These are phyloP conservation scores for Sipha maydis DNA, from an alignment of 2,888 invertebrate genomes.

Conservation along the genomic window DNA sequence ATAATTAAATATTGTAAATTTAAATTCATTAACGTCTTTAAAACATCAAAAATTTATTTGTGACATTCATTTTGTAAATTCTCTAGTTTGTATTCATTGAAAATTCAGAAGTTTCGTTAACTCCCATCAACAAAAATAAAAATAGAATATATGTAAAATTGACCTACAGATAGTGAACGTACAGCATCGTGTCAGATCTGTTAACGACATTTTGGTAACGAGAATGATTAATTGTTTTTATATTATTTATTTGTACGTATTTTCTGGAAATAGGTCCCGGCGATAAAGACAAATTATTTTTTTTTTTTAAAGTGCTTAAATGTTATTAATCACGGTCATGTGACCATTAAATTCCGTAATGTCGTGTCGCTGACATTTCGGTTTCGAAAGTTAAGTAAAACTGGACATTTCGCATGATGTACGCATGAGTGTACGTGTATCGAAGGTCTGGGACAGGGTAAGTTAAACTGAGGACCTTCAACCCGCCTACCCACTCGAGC, in stretches of 20 bases:
- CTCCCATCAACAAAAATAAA: neutral
- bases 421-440: constrained; percentile 13
- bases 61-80: neutral
- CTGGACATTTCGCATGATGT: constrained; percentile 39
- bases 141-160: constrained; percentile 18
- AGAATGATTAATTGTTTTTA: constrained; percentile 43
- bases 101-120: neutral
- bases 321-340: constrained; percentile 57
- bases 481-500: constrained; percentile 5
- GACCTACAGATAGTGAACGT: neutral
- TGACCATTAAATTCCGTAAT: constrained; percentile 45
- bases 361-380: constrained; percentile 54
- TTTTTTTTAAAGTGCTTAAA: constrained; percentile 51
- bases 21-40: neutral
- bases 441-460: neutral
- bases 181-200: constrained; percentile 20
- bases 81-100: constrained; percentile 23
- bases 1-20: no score
- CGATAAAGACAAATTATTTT: constrained; percentile 57
- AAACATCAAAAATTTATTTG: neutral
- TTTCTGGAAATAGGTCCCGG: constrained; percentile 21
- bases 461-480: constrained; percentile 26
- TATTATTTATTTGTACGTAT: constrained; percentile 34
- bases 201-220: constrained; percentile 13
- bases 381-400: constrained; percentile 43